Evolutionary conservation across 2,888 invertebrate genomes (phyloP), one percentile per base, ranked within the genome.

Genomic region (Chrysolina haemoptera): DNA sequence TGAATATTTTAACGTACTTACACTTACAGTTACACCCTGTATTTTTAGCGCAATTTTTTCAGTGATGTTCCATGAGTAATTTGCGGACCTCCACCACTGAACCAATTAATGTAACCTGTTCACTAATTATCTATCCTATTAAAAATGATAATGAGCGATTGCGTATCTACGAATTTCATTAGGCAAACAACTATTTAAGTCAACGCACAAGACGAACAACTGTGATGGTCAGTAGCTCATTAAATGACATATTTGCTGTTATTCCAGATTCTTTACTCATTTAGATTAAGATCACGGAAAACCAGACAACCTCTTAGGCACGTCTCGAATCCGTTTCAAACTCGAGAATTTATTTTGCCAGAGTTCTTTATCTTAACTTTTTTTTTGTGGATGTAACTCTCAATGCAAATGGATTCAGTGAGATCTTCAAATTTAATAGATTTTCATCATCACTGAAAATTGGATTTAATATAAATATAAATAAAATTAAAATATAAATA

Each of bases 131-230:
- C 62, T n/a, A 62, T 67, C 41, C 62, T 50, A 71, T 67, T 67
- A 67, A 71, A 67, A 71, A 59, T 62, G 48, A n/a, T 67, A 71
- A 67, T 62, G 53, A 71, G 66, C 50, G 67, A 55, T 35, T 62
- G 50, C 62, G 35, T 62, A 41, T 71, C 62, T 40, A 62, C 40
- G 67, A 14, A 67, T 62, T 71, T 62, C 62, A 71, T 71, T 71
- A 71, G 63, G 40, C 50, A 62, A 46, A 71, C 50, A 67, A 67
- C 67, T 71, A 71, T 71, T 71, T 71, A 71, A 62, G 67, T 71
- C 67, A 71, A 40, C 18, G 40, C 18, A 14, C 35, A 71, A 59
- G 64, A 66, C 55, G 55, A 67, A 50, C 35, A 41, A 67, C 53
- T 40, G 27, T 40, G 53, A 14, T 66, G 66, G 41, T 40, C 53